phyloP scores from a whole-genome alignment of 2,113 vertebrate species.

The Acinonyx jubatus region DNA sequence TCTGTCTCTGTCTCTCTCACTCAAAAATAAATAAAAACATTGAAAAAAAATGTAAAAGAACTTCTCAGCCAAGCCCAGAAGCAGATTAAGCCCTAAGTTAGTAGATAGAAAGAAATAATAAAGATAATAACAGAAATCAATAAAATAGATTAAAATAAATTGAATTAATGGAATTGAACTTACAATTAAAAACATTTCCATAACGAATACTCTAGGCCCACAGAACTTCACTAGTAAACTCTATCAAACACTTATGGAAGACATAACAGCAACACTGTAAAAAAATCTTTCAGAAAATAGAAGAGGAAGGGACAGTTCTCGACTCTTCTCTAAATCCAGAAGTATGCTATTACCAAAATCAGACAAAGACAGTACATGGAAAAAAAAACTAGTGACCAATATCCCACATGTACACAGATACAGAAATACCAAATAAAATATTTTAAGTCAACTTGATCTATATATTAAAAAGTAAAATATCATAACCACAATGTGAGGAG shows the following conservation, averaged over 20 bases:
- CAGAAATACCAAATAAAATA: background rate
- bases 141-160: background rate
- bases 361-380: background rate
- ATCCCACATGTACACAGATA: background rate
- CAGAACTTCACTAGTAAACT: background rate
- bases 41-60: background rate
- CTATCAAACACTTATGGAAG: background rate
- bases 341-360: background rate
- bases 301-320: background rate
- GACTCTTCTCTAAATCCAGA: background rate
- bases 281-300: background rate
- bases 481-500: background rate
- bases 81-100: background rate
- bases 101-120: background rate
- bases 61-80: background rate
- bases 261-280: background rate
- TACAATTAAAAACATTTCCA: conserved; percentile 12
- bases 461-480: background rate
- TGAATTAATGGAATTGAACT: background rate
- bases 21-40: too few relatives aligned
- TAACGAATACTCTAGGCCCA: background rate
- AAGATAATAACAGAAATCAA: background rate
- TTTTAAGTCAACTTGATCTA: background rate
- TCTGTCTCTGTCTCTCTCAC: too few relatives aligned
- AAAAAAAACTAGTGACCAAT: background rate